Evolutionary conservation across 2,797 vertebrate species (phyloP), one percentile per base, ranked within the genome.

Genomic region (Sorex maritimensis): DNA sequence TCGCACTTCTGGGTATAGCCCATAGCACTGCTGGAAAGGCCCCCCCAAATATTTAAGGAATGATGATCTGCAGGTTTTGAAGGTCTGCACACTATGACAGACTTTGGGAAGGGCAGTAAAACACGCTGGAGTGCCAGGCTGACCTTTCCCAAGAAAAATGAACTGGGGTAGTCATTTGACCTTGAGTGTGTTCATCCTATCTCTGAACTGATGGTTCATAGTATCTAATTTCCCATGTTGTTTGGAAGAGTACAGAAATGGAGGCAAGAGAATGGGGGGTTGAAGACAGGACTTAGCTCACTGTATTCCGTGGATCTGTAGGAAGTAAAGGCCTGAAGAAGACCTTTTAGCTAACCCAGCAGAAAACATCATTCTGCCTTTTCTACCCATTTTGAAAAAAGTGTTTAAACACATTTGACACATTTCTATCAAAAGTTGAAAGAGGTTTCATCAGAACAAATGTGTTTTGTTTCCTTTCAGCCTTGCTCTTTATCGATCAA

Each of bases 391-490:
- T 81, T 88, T 72, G 77, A 38, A 72, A 73, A 63, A 41, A 73
- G 46, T 26, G 14, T 49, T 46, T 85, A 26, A 61, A 46, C 6
- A 3, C 46, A 46, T 61, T 63, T 85, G 65, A 80, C 6, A 34
- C 23, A 21, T 93, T 86, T 83, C 38, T 55, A 38, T 52, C 26
- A 28, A 87, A 87, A 79, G 23, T 24, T 49, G 17, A 26, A 81
- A 49, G 23, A 82, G 65, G 75, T 82, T 86, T 89, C 41, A 61
- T 52, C 52, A 73, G 55, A 86, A 49, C 41, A 9, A 58, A 72
- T 5, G 65, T n/a, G n/a, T n/a, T n/a, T n/a, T n/a, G n/a, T 74
- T 84, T 87, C 19, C 30, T 88, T 90, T 88, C 65, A 28, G 41
- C 38, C 10, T 88, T 30, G 26, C 58, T 83, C 69, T 74, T 52